Percentiles rank a stretch among this genome's conserved stretches.
phyloP scores from a whole-genome alignment of 2,113 vertebrate genomes.

The Furnarius figulus region DNA sequence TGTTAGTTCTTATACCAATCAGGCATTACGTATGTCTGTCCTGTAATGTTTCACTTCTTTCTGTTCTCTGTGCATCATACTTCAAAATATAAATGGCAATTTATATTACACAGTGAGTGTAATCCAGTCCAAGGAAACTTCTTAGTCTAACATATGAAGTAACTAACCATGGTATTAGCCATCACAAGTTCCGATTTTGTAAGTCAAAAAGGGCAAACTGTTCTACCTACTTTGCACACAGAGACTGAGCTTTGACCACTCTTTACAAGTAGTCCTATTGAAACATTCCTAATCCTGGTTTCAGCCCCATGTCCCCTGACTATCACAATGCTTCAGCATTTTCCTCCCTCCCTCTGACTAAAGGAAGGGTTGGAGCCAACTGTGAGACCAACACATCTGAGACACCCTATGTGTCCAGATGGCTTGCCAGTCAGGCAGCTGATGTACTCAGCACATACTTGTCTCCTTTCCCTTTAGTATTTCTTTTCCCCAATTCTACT shows the following conservation, averaged over 20 bases:
- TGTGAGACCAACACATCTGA: slow-evolving; percentile 27
- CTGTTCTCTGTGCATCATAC: not conserved
- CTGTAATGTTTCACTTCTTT: not conserved
- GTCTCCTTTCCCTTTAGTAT: not conserved
- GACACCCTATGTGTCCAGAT: not conserved
- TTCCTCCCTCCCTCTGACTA: not conserved
- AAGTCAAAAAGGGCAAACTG: not conserved
- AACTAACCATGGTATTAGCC: not conserved
- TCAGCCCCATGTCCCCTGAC: not conserved
- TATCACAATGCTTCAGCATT: not conserved
- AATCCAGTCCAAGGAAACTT: not conserved
- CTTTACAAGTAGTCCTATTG: not conserved
- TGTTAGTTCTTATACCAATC: not conserved
- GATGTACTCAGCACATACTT: not conserved
- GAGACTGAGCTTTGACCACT: not conserved
- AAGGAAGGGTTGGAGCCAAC: not conserved
- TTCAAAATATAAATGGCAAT: not conserved
- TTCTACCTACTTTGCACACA: not conserved
- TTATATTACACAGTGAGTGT: not conserved
- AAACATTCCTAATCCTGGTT: not conserved
- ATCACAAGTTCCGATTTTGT: not conserved
- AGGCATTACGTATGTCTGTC: not conserved
- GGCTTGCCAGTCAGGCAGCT: not conserved
- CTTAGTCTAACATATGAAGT: not conserved
- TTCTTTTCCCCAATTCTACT: not conserved